A percentile compares a stretch with the other conserved stretches of the same genome.
Conservation (phyloP, 2,888 invertebrate species). For the Labia minor region DNA sequence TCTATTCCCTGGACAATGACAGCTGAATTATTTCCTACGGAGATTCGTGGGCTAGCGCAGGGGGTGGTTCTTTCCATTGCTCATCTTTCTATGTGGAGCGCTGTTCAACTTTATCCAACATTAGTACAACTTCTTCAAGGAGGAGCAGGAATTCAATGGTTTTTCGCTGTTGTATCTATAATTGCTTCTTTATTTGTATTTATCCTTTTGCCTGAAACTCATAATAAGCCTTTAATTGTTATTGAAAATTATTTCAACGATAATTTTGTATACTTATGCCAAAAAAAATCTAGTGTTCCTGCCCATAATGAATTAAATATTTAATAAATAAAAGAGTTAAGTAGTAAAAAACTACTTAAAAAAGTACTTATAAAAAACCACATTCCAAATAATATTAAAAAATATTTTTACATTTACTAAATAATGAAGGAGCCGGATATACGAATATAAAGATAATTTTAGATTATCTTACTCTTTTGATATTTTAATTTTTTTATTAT, state of each 20-base stretch:
- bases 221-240: slow-evolving; percentile 38
- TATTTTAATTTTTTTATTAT: background rate
- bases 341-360: background rate
- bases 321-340: background rate
- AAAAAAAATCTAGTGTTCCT: slow-evolving; percentile 14
- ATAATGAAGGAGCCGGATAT: background rate
- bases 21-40: slow-evolving; percentile 49
- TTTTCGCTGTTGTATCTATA: slow-evolving; percentile 24
- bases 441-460: background rate
- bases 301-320: background rate
- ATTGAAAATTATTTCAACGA: slow-evolving; percentile 39
- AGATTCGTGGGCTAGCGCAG: slow-evolving; percentile 49
- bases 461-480: background rate
- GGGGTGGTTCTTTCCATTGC: slow-evolving; percentile 47
- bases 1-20: slow-evolving; percentile 57
- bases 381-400: background rate
- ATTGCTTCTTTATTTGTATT: slow-evolving; percentile 36
- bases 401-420: background rate
- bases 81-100: slow-evolving; percentile 46
- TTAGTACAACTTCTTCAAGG: slow-evolving; percentile 33
- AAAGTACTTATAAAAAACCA: background rate
- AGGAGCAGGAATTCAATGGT: slow-evolving; percentile 25
- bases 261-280: slow-evolving; percentile 20
- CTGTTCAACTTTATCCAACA: slow-evolving; percentile 41
- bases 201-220: slow-evolving; percentile 41